Base-by-base conservation (phyloP, 2,888 invertebrate species). In the Monochamus alternatus region DNA sequence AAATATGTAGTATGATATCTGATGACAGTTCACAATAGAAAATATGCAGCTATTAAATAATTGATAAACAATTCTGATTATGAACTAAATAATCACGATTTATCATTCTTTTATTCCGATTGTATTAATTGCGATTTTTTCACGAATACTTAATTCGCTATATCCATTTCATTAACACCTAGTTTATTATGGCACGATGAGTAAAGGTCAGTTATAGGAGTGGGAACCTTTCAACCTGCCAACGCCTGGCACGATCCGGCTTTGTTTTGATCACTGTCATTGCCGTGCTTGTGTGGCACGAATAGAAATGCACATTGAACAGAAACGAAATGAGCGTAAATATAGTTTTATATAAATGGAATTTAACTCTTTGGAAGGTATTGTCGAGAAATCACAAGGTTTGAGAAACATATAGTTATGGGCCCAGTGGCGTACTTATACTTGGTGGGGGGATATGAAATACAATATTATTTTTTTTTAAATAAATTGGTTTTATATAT, bases 151-250 rank as follows among this genome's bases (percentile, higher is more conserved):
- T 14, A 43, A 43, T 55, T 66, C 51, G 52, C 52, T 66, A 44
- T 30, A 43, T 58, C 14, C 3, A 22, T 43, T 64, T 58, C 14
- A 68, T 58, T 38, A 68, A 43, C 22, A 14, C 43, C 14, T 22
- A 32, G 32, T 58, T 22, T 60, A 64, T 47, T 44, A 47, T 31
- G 22, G 3, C n/a, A 14, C 10, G 5, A 30, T 62, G 60, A 60
- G n/a, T 59, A 68, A 69, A 69, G 69, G 69, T 69, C 22, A 62
- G 10, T 68, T 55, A n/a, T 68, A 62, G 69, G 69, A 69, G 69
- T 69, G 69, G 44, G 60, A 44, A 60, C 69, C 51, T 69, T 58
- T 60, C 43, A 59, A 60, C 58, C 43, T 43, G 58, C 68, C 69
- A 60, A 69, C 59, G 60, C 69, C 69, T 60, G 12, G 60, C 69